These are phyloP conservation scores for Laodelphax striatellus DNA, from an alignment of 1,140 invertebrate genomes.

Conservation along the genomic window DNA sequence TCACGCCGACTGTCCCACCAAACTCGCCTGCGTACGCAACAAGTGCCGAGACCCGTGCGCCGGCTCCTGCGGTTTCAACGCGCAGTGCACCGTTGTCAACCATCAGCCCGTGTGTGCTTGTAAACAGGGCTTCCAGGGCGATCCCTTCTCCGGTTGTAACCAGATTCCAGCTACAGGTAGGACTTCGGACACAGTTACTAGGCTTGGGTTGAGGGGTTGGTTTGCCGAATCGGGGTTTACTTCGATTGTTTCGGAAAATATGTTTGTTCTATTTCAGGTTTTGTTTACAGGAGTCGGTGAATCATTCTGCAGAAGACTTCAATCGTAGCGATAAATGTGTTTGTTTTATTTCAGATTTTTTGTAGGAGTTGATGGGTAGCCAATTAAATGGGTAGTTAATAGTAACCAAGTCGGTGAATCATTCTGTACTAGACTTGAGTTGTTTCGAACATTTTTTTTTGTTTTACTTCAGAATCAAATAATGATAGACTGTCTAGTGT, in stretches of 20 bases:
- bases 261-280: not conserved
- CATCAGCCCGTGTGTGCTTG: conserved; percentile 36
- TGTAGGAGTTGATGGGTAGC: too few relatives aligned
- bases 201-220: not conserved
- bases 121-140: conserved; percentile 35
- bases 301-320: not conserved
- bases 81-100: conserved; percentile 35
- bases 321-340: too few relatives aligned
- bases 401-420: not conserved
- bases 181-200: not conserved
- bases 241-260: not conserved
- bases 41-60: conserved; percentile 35
- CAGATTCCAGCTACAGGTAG: conserved; percentile 23
- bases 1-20: conserved; percentile 31
- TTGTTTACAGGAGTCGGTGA: not conserved
- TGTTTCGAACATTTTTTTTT: too few relatives aligned
- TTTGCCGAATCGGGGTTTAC: not conserved
- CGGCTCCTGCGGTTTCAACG: conserved; percentile 34
- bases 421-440: not conserved
- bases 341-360: too few relatives aligned
- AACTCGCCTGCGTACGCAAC: conserved; percentile 28
- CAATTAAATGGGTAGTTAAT: too few relatives aligned
- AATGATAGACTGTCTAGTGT: too few relatives aligned
- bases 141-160: conserved; percentile 34
- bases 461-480: too few relatives aligned